Percentiles rank a stretch among this genome's conserved stretches.
Conservation (phyloP, 2,797 vertebrate genomes). For the Periophthalmus magnuspinnatus region DNA sequence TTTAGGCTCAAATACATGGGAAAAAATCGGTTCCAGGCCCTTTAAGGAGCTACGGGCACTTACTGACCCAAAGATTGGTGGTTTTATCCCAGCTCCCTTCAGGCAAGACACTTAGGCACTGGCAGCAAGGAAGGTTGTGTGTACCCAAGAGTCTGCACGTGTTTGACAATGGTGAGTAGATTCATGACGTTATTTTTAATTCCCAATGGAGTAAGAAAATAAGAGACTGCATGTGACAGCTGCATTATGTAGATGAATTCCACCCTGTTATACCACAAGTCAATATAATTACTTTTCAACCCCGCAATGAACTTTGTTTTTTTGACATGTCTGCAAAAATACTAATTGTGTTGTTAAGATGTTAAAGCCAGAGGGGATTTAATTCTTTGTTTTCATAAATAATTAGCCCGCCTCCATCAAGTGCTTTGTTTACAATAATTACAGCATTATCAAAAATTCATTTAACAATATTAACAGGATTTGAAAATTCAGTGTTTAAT, state of each 20-base stretch:
- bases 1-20: too few species aligned
- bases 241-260: neutral
- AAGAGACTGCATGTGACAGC: neutral
- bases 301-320: conserved; percentile 25
- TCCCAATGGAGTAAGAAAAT: neutral
- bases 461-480: conserved; percentile 35
- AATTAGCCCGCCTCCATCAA: conserved; percentile 36
- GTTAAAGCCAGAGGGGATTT: conserved; percentile 4
- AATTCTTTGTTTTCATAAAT: conserved; percentile 38
- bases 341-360: conserved; percentile 19
- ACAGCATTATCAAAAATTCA: conserved; percentile 34
- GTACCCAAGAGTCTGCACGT: too few species aligned
- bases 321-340: conserved; percentile 22
- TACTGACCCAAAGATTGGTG: too few species aligned
- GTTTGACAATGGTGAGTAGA: too few species aligned
- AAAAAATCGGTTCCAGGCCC: too few species aligned
- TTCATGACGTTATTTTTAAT: neutral
- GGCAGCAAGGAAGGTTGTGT: too few species aligned
- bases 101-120: too few species aligned
- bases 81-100: too few species aligned
- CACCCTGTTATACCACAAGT: neutral
- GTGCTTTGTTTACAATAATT: conserved; percentile 59
- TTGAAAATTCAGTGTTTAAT: conserved; percentile 24
- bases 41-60: too few species aligned
- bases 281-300: conserved; percentile 11